Conservation (phyloP, 2,888 invertebrate genomes). For the Oligia fasciuncula region DNA sequence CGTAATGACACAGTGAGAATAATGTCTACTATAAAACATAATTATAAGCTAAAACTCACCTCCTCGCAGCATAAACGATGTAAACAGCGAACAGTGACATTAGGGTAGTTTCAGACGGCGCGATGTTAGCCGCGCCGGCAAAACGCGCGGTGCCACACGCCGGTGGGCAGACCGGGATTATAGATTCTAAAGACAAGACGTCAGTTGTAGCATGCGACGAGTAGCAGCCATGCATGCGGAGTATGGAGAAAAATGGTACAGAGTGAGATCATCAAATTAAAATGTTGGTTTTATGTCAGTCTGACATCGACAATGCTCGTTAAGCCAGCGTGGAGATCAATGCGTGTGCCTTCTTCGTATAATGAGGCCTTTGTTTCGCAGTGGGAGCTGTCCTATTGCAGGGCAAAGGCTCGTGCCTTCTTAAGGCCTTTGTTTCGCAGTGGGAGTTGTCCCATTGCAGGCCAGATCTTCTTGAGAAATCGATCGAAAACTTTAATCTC, state of each 20-base stretch:
- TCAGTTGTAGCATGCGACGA: conserved; percentile 37
- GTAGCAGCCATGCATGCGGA: conserved; percentile 31
- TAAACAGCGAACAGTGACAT: conserved; percentile 69
- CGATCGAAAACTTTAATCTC: background rate
- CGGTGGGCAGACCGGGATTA: conserved; percentile 97
- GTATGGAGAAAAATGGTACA: background rate
- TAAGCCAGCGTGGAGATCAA: background rate
- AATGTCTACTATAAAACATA: background rate
- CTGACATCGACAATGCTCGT: background rate
- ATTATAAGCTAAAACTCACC: conserved; percentile 71
- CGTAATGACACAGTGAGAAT: background rate
- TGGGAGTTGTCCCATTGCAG: too few relatives aligned
- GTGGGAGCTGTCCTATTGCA: too few relatives aligned
- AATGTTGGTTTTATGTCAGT: background rate
- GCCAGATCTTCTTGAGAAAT: too few relatives aligned
- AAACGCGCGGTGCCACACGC: conserved; percentile 94
- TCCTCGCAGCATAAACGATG: conserved; percentile 67
- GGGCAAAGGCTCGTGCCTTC: background rate
- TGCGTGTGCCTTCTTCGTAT: background rate
- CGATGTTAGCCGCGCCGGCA: conserved; percentile 87
- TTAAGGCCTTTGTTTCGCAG: background rate
- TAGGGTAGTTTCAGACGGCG: conserved; percentile 68
- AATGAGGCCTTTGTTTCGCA: background rate
- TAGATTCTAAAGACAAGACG: conserved; percentile 92
- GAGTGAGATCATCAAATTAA: background rate